These are phyloP conservation scores for Muscicapa adusta DNA, from an alignment of 2,113 vertebrate species.

Conservation along the genomic window DNA sequence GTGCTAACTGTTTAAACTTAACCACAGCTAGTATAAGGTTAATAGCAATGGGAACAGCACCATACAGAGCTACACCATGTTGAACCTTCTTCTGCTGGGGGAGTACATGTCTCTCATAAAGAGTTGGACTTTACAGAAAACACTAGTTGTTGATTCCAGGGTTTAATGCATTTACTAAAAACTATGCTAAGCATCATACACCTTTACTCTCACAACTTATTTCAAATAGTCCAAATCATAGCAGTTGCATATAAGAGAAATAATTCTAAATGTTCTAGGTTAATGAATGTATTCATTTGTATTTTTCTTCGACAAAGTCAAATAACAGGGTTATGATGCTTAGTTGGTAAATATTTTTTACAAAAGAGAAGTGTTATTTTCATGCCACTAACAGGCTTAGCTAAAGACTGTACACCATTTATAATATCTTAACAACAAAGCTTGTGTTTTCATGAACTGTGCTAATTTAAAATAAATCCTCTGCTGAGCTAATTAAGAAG, in stretches of 20 bases:
- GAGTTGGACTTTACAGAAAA: not conserved
- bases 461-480: not conserved
- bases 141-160: not conserved
- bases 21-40: not conserved
- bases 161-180: not conserved
- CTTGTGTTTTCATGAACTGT: not conserved
- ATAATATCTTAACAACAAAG: not conserved
- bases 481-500: not conserved
- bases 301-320: slow-evolving; percentile 28
- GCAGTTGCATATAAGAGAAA: slow-evolving; percentile 43
- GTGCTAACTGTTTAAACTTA: not conserved
- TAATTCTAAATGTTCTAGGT: slow-evolving; percentile 33
- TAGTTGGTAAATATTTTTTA: not conserved
- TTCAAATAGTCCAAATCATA: not conserved
- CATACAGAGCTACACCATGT: not conserved
- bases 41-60: not conserved
- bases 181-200: not conserved
- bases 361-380: not conserved
- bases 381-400: not conserved
- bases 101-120: not conserved
- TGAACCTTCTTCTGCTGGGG: not conserved
- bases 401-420: not conserved
- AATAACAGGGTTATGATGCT: not conserved
- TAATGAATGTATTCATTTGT: slow-evolving; percentile 39
- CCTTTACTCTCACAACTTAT: not conserved